Percentiles rank a stretch among this genome's conserved stretches.
These are phyloP conservation scores for Diabrotica undecimpunctata DNA, from an alignment of 1,140 invertebrate genomes.

Conservation along the genomic window DNA sequence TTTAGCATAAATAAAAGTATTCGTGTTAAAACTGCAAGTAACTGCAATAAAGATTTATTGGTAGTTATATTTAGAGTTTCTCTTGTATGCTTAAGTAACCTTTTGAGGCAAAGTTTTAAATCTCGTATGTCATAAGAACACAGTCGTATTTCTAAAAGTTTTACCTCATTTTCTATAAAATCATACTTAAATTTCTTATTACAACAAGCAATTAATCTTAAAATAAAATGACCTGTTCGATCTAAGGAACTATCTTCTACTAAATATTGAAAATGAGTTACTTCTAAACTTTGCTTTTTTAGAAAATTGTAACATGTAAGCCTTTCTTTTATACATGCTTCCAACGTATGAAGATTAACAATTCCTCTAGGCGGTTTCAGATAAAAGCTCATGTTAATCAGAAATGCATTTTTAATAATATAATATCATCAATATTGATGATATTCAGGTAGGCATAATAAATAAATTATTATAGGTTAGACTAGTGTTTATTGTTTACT, in stretches of 20 bases:
- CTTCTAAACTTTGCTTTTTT: constrained; percentile 33
- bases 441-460: no score
- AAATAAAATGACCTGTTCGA: constrained; percentile 55
- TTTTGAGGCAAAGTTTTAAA: constrained; percentile 47
- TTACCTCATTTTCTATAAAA: constrained; percentile 41
- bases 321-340: constrained; percentile 21
- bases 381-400: constrained; percentile 24
- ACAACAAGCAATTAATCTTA: constrained; percentile 49
- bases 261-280: constrained; percentile 52
- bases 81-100: constrained; percentile 43
- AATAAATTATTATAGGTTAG: no score
- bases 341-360: constrained; percentile 18
- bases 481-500: no score
- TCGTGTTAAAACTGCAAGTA: constrained; percentile 41
- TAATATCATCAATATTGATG: no score
- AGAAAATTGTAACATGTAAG: constrained; percentile 17
- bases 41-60: constrained; percentile 25
- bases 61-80: constrained; percentile 31
- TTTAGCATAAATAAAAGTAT: constrained; percentile 19
- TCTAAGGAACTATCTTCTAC: constrained; percentile 57
- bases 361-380: constrained; percentile 26
- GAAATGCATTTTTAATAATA: no score
- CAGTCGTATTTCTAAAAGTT: constrained; percentile 44
- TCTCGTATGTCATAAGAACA: constrained; percentile 41
- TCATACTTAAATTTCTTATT: constrained; percentile 39